A percentile compares a stretch with the other conserved stretches of the same genome.
phyloP scores from a whole-genome alignment of 2,888 invertebrate genomes.

The Agrotis puta region DNA sequence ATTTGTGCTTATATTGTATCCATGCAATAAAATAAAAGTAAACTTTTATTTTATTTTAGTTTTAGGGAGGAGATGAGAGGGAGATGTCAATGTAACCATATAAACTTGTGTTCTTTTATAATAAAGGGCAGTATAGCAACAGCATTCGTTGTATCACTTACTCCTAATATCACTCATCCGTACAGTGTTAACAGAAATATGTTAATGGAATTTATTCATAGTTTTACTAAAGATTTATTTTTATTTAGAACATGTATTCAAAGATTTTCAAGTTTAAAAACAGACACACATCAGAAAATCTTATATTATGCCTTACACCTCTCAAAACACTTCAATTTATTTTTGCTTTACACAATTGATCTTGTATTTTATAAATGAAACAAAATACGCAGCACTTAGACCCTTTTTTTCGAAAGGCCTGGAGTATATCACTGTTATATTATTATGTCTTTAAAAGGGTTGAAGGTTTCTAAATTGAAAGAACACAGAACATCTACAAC shows the following conservation, averaged over 20 bases:
- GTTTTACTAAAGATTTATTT: not conserved
- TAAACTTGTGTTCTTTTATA: too few relatives aligned
- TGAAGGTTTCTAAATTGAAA: constrained; percentile 31
- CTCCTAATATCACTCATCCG: too few relatives aligned
- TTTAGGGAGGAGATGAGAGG: too few relatives aligned
- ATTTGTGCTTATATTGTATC: too few relatives aligned
- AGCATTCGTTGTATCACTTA: too few relatives aligned
- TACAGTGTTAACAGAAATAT: constrained; percentile 11
- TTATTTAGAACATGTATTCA: constrained; percentile 2
- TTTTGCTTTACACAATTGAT: constrained; percentile 1
- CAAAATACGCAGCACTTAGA: constrained; percentile 30
- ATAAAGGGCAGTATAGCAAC: too few relatives aligned
- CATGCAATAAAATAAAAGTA: too few relatives aligned
- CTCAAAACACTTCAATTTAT: constrained; percentile 11
- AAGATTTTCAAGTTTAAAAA: not conserved
- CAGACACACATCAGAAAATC: not conserved
- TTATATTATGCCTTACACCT: not conserved
- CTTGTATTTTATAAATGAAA: constrained; percentile 23
- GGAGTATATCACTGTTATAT: constrained; percentile 11
- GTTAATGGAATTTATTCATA: constrained; percentile 17
- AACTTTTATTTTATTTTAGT: too few relatives aligned
- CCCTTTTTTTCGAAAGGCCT: constrained; percentile 5
- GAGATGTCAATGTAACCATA: too few relatives aligned
- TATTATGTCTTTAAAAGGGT: constrained; percentile 39
- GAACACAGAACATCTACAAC: constrained; percentile 35